Conservation (phyloP, 2,888 invertebrate species). For the Gymnosoma rotundatum region DNA sequence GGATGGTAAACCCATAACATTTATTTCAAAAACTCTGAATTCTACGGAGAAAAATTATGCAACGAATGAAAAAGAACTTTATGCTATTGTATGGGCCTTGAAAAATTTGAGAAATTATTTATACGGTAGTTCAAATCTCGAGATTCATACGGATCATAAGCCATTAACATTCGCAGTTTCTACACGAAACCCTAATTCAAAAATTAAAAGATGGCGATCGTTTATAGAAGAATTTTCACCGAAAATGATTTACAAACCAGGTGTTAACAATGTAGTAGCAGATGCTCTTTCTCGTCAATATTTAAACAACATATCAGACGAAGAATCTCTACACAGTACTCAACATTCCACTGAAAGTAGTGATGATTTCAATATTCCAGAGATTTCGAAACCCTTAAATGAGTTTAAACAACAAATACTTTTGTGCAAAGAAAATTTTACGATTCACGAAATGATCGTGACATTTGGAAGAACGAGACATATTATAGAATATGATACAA, state of each 20-base stretch:
- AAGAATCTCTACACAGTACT: constrained; percentile 20
- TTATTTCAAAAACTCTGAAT: too few species aligned
- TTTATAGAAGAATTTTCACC: constrained; percentile 16
- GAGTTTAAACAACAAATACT: constrained; percentile 34
- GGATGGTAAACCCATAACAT: too few species aligned
- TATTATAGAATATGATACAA: constrained; percentile 55
- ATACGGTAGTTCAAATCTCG: too few species aligned
- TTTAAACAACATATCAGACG: constrained; percentile 32
- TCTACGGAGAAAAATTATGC: too few species aligned
- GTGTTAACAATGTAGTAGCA: constrained; percentile 18
- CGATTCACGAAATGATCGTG: too few species aligned
- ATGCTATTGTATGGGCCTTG: too few species aligned
- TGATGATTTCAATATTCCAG: constrained; percentile 37
- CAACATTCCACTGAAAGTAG: constrained; percentile 39
- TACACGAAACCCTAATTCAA: too few species aligned
- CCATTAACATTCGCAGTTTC: too few species aligned
- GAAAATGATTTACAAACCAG: constrained; percentile 9
- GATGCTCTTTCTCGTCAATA: constrained; percentile 29
- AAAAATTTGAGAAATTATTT: too few species aligned
- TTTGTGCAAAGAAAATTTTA: not conserved
- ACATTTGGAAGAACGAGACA: constrained; percentile 26
- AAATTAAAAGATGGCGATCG: too few species aligned
- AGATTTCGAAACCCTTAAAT: constrained; percentile 30
- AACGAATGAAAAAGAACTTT: too few species aligned
- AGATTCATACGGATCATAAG: too few species aligned